Conservation (phyloP, 2,797 vertebrate species). For the Hyperoplus lanceolatus region DNA sequence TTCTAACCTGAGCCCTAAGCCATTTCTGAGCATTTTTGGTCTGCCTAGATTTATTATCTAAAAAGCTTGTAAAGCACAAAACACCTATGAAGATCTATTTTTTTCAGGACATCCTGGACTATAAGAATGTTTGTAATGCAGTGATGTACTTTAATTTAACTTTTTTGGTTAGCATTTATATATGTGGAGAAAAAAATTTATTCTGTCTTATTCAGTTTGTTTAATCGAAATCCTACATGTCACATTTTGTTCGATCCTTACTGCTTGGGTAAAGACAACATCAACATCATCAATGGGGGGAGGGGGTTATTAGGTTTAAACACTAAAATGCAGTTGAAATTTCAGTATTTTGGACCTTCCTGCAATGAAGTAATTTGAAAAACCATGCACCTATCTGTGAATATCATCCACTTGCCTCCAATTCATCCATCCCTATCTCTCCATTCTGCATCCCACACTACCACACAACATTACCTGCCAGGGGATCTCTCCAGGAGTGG, state of each 20-base stretch:
- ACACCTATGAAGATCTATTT: no score
- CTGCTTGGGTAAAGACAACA: not conserved
- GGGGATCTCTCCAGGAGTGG: conserved; percentile 90
- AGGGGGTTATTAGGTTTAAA: not conserved
- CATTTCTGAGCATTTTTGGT: no score
- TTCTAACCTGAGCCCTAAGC: not conserved
- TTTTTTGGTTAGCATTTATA: no score
- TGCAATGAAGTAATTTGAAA: not conserved
- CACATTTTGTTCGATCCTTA: not conserved
- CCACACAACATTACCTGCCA: conserved; percentile 91
- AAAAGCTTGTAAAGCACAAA: no score
- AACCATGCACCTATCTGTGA: not conserved
- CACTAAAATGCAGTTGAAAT: not conserved
- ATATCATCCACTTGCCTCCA: conserved; percentile 7
- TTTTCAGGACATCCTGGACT: no score
- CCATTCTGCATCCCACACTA: not conserved
- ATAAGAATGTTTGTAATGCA: no score
- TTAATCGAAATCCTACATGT: not conserved
- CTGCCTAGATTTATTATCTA: no score
- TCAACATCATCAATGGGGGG: no score
- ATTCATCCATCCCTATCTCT: not conserved
- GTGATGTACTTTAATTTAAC: no score
- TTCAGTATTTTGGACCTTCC: not conserved
- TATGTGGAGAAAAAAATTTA: no score
- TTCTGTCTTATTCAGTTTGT: no score